phyloP scores from a whole-genome alignment of 1,140 invertebrate species.

The Pachyrhynchus sulphureomaculatus region DNA sequence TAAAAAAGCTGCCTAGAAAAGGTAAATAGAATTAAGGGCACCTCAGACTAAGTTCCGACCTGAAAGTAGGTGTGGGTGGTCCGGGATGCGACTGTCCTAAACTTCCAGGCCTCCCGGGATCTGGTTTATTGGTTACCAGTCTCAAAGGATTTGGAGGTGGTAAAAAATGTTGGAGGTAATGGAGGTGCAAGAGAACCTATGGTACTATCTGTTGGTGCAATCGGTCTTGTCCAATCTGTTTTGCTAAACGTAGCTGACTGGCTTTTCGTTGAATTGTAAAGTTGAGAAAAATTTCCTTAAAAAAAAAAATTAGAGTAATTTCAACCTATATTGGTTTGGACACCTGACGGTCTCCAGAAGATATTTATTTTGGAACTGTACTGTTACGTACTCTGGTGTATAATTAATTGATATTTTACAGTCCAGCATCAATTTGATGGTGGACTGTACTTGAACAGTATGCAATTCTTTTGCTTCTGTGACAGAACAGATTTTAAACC shows the following conservation, averaged over 20 bases:
- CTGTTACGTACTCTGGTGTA: too few relatives aligned
- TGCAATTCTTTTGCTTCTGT: too few relatives aligned
- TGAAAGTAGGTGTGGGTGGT: slow-evolving; percentile 77
- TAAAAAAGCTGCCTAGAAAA: neutral
- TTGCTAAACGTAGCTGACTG: slow-evolving; percentile 45
- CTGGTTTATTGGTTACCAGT: slow-evolving; percentile 59
- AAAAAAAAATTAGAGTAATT: neutral
- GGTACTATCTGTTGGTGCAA: slow-evolving; percentile 43
- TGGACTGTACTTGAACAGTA: too few relatives aligned
- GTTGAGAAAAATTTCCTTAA: slow-evolving; percentile 44
- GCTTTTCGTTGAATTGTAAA: slow-evolving; percentile 47
- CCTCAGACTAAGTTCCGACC: slow-evolving; percentile 71
- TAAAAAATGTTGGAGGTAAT: slow-evolving; percentile 67
- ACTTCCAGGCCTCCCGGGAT: slow-evolving; percentile 54
- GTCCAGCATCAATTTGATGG: too few relatives aligned
- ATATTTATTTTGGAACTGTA: too few relatives aligned
- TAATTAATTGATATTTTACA: too few relatives aligned
- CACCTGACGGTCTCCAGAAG: too few relatives aligned
- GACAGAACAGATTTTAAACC: too few relatives aligned
- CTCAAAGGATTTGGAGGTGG: slow-evolving; percentile 70
- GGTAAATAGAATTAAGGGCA: slow-evolving; percentile 46
- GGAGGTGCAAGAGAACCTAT: slow-evolving; percentile 54
- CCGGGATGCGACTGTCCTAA: slow-evolving; percentile 63
- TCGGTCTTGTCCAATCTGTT: slow-evolving; percentile 47
- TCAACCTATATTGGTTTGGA: too few relatives aligned